Percentiles rank a stretch among this genome's conserved stretches.
phyloP scores from a whole-genome alignment of 2,113 vertebrate species.

The Poecilia latipinna region DNA sequence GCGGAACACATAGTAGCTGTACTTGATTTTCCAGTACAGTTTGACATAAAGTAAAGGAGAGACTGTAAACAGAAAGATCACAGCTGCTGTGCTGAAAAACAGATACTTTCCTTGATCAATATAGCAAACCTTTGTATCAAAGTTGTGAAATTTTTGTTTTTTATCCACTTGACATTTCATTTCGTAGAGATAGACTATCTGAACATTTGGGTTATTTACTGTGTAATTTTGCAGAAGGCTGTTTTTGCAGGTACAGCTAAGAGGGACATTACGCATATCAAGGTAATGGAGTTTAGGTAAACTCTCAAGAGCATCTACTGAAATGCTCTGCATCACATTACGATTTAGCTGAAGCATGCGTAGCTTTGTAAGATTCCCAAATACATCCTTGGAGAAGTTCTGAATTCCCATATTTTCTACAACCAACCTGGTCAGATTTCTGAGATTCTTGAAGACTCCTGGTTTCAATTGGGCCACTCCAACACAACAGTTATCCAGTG shows the following conservation, averaged over 20 bases:
- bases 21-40: conserved; percentile 84
- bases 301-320: conserved; percentile 58
- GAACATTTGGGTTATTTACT: conserved; percentile 60
- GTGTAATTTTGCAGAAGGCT: conserved; percentile 77
- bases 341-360: conserved; percentile 73
- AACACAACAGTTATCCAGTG: conserved; percentile 76
- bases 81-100: conserved; percentile 72
- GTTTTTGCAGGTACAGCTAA: conserved; percentile 83
- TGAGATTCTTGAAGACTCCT: conserved; percentile 85
- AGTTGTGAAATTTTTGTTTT: conserved; percentile 74
- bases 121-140: conserved; percentile 83
- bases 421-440: conserved; percentile 69
- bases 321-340: conserved; percentile 81
- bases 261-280: conserved; percentile 82
- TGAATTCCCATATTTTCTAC: conserved; percentile 85
- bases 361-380: conserved; percentile 83
- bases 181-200: conserved; percentile 80
- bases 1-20: conserved; percentile 83
- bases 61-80: conserved; percentile 74
- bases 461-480: conserved; percentile 75
- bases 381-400: conserved; percentile 78
- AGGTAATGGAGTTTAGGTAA: conserved; percentile 81
- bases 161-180: conserved; percentile 42
- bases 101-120: conserved; percentile 77
- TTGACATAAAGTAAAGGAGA: conserved; percentile 80